These are phyloP conservation scores for Amyelois transitella DNA, from an alignment of 1,140 invertebrate species.

Conservation along the genomic window DNA sequence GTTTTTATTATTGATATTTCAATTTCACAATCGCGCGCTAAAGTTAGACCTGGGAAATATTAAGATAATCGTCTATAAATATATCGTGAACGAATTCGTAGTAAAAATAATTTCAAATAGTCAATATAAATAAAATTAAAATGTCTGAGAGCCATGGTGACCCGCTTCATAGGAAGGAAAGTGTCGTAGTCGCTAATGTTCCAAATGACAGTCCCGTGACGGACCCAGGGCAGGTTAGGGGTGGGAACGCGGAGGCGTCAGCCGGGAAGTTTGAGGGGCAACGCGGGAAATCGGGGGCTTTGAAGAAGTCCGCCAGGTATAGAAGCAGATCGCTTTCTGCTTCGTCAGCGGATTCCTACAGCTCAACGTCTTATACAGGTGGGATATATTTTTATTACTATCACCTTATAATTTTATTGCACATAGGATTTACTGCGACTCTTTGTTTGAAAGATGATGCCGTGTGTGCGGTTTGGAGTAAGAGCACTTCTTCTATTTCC, in stretches of 20 bases:
- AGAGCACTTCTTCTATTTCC: no score
- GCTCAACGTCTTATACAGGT: conserved; percentile 80
- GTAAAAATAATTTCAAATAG: neutral
- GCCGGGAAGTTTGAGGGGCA: conserved; percentile 57
- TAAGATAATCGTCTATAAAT: no score
- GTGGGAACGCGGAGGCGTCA: conserved; percentile 37
- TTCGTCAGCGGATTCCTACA: conserved; percentile 95
- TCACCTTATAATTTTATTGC: neutral
- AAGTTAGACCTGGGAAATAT: no score
- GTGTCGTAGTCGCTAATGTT: conserved; percentile 47
- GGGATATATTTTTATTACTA: conserved; percentile 30
- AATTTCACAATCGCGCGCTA: no score
- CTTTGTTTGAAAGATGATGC: no score
- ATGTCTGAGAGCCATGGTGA: conserved; percentile 62
- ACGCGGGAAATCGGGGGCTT: conserved; percentile 78
- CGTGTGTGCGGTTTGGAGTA: no score
- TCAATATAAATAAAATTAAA: conserved; percentile 15
- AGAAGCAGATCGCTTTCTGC: conserved; percentile 91
- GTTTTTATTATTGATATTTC: conserved; percentile 24
- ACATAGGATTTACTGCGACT: no score
- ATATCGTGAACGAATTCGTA: no score
- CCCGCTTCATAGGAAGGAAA: conserved; percentile 47
- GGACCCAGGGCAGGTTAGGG: conserved; percentile 59
- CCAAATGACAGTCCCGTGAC: conserved; percentile 65
- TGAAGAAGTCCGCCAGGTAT: conserved; percentile 90